phyloP scores from a whole-genome alignment of 2,888 invertebrate genomes.

The Troglohyphantes excavatus region DNA sequence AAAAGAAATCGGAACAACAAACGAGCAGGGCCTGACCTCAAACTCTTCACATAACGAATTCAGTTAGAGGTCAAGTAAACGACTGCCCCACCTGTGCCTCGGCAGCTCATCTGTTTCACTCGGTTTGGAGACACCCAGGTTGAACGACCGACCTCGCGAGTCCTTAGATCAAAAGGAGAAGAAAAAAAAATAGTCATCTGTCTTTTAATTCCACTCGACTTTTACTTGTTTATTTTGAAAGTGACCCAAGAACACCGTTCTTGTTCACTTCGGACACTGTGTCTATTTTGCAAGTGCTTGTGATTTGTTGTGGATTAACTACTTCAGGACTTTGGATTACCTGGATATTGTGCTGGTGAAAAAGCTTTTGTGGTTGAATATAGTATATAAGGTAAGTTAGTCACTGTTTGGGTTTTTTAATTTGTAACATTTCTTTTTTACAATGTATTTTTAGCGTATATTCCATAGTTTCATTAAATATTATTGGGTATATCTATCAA shows the following conservation, averaged over 20 bases:
- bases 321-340: too few relatives aligned
- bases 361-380: too few relatives aligned
- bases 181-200: not conserved
- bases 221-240: constrained; percentile 22
- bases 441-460: too few relatives aligned
- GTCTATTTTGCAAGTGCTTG: too few relatives aligned
- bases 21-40: constrained; percentile 41
- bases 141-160: constrained; percentile 36
- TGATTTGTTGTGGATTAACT: too few relatives aligned
- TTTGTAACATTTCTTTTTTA: too few relatives aligned
- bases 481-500: too few relatives aligned
- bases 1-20: not conserved
- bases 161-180: not conserved
- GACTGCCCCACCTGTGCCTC: constrained; percentile 44
- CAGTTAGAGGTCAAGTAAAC: constrained; percentile 54
- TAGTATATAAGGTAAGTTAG: too few relatives aligned
- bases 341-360: too few relatives aligned
- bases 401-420: too few relatives aligned
- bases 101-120: constrained; percentile 31
- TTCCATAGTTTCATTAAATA: too few relatives aligned
- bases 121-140: constrained; percentile 46
- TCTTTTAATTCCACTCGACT: not conserved
- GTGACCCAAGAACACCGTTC: not conserved
- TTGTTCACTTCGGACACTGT: not conserved
- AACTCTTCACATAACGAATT: constrained; percentile 27